These are phyloP conservation scores for Muricea muricata DNA, from an alignment of 92 coral and sea anemone genomes.

Conservation along the genomic window DNA sequence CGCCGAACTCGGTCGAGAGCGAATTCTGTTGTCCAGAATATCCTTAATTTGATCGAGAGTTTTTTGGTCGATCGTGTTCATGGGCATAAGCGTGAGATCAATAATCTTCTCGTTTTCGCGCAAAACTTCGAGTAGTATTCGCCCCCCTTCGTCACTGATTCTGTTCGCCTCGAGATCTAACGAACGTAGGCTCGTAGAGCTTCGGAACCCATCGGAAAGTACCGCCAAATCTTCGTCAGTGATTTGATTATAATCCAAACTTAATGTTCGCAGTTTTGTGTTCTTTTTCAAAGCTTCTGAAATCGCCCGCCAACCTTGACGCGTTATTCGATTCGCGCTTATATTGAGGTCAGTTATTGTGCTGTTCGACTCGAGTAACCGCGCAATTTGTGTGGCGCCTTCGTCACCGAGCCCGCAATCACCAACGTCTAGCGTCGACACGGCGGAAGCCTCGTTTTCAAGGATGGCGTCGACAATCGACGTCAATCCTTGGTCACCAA, in stretches of 20 bases:
- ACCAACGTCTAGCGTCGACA: slow-evolving; percentile 88
- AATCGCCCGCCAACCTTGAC: slow-evolving; percentile 82
- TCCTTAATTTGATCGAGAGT: slow-evolving; percentile 81
- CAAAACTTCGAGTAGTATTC: slow-evolving; percentile 78
- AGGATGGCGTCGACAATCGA: slow-evolving; percentile 83
- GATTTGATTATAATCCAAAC: slow-evolving; percentile 84
- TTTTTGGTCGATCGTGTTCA: slow-evolving; percentile 82
- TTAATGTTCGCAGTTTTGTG: slow-evolving; percentile 73
- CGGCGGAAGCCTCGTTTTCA: slow-evolving; percentile 62
- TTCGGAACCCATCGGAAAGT: slow-evolving; percentile 86
- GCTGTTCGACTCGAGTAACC: slow-evolving; percentile 72
- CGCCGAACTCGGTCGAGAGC: slow-evolving; percentile 59
- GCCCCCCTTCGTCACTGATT: slow-evolving; percentile 91
- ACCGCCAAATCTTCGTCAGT: slow-evolving; percentile 83
- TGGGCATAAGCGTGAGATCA: slow-evolving; percentile 89
- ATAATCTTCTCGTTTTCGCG: slow-evolving; percentile 78
- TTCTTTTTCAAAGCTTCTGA: slow-evolving; percentile 72
- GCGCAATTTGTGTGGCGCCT: slow-evolving; percentile 85
- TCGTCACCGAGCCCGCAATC: slow-evolving; percentile 85
- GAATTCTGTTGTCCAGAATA: slow-evolving; percentile 72
- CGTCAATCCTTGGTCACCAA: slow-evolving; percentile 83
- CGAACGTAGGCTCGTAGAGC: slow-evolving; percentile 77
- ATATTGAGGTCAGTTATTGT: slow-evolving; percentile 78
- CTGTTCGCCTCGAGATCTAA: slow-evolving; percentile 93
- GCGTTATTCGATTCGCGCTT: slow-evolving; percentile 77